Percentiles rank a stretch among this genome's conserved stretches.
Conservation (phyloP, 2,113 vertebrate genomes). For the Narcine bancroftii region DNA sequence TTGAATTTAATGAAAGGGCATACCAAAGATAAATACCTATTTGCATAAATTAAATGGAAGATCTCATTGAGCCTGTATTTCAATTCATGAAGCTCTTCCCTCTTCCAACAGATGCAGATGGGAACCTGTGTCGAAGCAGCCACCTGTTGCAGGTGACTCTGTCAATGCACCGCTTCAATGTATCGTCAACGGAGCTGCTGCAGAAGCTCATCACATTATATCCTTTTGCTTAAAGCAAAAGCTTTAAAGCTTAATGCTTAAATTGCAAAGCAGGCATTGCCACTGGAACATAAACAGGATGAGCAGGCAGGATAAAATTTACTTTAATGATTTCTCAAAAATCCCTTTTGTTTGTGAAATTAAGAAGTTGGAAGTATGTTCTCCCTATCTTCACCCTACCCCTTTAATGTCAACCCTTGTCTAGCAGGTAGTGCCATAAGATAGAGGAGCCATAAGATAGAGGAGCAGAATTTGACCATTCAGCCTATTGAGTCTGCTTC, state of each 20-base stretch:
- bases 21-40: background rate
- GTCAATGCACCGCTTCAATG: constrained; percentile 83
- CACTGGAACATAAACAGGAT: background rate
- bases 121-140: constrained; percentile 68
- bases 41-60: background rate
- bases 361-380: background rate
- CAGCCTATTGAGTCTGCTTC: too few relatives aligned
- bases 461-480: too few relatives aligned
- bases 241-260: too few relatives aligned
- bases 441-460: too few relatives aligned
- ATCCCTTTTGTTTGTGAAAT: background rate
- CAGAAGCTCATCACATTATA: constrained; percentile 78
- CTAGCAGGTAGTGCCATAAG: too few relatives aligned
- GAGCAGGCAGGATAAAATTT: background rate
- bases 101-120: constrained; percentile 68
- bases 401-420: too few relatives aligned
- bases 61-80: background rate
- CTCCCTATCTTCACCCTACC: background rate
- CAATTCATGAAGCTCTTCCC: background rate
- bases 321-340: background rate
- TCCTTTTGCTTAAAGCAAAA: constrained; percentile 68
- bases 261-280: background rate
- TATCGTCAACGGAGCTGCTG: constrained; percentile 81
- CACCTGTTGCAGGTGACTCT: constrained; percentile 80
- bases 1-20: background rate